Evolutionary conservation across 2,113 vertebrate species (phyloP), one percentile per base, ranked within the genome.

Genomic region (Ceuthmochares aereus): DNA sequence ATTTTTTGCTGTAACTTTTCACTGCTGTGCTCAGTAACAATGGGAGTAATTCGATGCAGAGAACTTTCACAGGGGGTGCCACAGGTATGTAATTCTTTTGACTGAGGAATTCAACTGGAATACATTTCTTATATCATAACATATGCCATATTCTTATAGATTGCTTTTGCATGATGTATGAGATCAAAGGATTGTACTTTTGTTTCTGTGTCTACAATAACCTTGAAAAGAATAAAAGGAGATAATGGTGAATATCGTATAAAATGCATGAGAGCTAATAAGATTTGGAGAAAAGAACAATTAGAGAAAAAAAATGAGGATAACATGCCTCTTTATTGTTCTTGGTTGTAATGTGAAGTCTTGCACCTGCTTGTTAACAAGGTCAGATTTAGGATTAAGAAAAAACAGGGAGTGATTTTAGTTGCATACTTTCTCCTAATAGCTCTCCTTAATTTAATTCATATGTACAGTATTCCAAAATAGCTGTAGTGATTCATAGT

Each of bases 371-470:
- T 88, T 95, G 84, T 97, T 96, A 97, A 88, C 43, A 77, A 91
- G 72, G 74, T 96, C 80, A 92, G 70, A 93, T 64, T 95, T 70
- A 76, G 88, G 63, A 89, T 87, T 92, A 90, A 94, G 85, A 92
- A 95, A 49, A 85, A 84, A 47, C 12, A 12, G 32, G 47, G 69
- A 93, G 49, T 86, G 36, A 34, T 93, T 87, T 96, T 93, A 72
- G 59, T 95, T 94, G 84, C 14, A 36, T 84, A 74, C 87, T 97
- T 91, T 86, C 95, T 97, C 66, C 75, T 95, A 85, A 91, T 94
- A 91, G 77, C 76, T 96, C 84, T 79, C 81, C 90, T 95, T 97
- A 97, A 98, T 97, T 95, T 79, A 45, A 95, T 95, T 98, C 96
- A 94, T 90, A 69, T 97, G 96, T 91, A 95, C 42, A 72, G 49